Conservation (phyloP, 2,888 invertebrate species). For the Coleophora deauratella region DNA sequence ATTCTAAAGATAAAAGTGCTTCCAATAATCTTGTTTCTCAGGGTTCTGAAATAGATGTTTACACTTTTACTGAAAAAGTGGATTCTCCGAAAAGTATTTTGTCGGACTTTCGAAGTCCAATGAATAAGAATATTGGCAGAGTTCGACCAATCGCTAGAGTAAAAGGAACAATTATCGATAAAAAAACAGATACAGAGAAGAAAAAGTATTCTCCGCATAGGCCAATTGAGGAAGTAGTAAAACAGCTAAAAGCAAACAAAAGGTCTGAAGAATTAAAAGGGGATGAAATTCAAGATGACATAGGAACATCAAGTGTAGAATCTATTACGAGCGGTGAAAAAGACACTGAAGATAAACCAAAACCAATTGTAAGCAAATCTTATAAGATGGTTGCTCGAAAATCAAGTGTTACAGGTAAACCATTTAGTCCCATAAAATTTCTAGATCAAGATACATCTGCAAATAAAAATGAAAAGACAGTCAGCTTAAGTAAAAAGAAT, state of each 20-base stretch:
- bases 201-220: conserved; percentile 64
- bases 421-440: conserved; percentile 62
- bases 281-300: conserved; percentile 23
- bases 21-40: conserved; percentile 50
- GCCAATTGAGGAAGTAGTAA: conserved; percentile 65
- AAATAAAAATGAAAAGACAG: conserved; percentile 31
- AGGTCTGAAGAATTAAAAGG: conserved; percentile 46
- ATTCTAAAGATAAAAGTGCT: conserved; percentile 41
- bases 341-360: conserved; percentile 45
- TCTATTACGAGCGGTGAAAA: conserved; percentile 26
- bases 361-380: conserved; percentile 63
- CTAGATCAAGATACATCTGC: conserved; percentile 41
- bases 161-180: conserved; percentile 65
- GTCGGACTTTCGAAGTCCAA: conserved; percentile 56
- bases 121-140: conserved; percentile 55
- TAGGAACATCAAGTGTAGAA: conserved; percentile 24
- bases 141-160: conserved; percentile 68
- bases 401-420: conserved; percentile 67
- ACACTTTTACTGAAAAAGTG: conserved; percentile 65
- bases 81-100: conserved; percentile 66
- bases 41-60: conserved; percentile 63
- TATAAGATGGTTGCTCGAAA: conserved; percentile 71
- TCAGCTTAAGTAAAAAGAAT: conserved; percentile 32
- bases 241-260: conserved; percentile 61
- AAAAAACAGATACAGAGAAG: conserved; percentile 56